A percentile compares a stretch with the other conserved stretches of the same genome.
Conservation (phyloP, 1,140 invertebrate species). For the Drosophila neocordata region DNA sequence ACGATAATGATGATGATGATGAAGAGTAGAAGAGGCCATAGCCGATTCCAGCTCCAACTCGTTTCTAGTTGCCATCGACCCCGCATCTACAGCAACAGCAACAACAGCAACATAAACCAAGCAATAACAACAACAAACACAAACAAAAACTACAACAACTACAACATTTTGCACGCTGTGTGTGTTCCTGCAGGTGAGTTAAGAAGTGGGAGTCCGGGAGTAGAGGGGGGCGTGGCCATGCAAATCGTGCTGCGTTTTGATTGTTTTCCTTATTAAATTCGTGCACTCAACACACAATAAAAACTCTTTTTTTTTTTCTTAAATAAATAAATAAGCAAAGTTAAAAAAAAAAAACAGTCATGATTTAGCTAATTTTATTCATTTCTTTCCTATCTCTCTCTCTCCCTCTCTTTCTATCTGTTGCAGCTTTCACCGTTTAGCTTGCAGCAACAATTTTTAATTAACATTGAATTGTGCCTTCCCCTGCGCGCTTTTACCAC, state of each 20-base stretch:
- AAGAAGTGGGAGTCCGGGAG: neutral
- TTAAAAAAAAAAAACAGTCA: constrained; percentile 16
- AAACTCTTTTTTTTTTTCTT: constrained; percentile 6
- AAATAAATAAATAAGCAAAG: constrained; percentile 23
- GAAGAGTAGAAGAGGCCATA: constrained; percentile 31
- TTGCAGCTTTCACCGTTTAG: constrained; percentile 72
- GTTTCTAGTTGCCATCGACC: constrained; percentile 73
- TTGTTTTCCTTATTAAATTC: constrained; percentile 78
- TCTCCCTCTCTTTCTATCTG: constrained; percentile 14
- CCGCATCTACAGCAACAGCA: constrained; percentile 41
- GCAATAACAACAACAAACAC: constrained; percentile 37
- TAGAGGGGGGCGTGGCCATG: constrained; percentile 53
- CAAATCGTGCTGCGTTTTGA: constrained; percentile 76
- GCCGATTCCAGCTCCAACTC: constrained; percentile 65
- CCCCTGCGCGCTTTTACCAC: constrained; percentile 50
- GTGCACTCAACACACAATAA: constrained; percentile 39
- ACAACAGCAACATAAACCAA: constrained; percentile 26
- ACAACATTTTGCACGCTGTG: constrained; percentile 69
- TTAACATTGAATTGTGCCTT: constrained; percentile 80
- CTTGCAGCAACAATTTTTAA: constrained; percentile 78
- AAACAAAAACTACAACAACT: constrained; percentile 47
- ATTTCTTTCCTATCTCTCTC: neutral
- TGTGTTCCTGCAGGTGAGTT: constrained; percentile 77
- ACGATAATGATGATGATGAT: constrained; percentile 1
- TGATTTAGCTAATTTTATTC: constrained; percentile 60